Percentiles rank a stretch among this genome's conserved stretches.
Conservation (phyloP, 2,113 vertebrate genomes). For the Chaenogobius annularis region DNA sequence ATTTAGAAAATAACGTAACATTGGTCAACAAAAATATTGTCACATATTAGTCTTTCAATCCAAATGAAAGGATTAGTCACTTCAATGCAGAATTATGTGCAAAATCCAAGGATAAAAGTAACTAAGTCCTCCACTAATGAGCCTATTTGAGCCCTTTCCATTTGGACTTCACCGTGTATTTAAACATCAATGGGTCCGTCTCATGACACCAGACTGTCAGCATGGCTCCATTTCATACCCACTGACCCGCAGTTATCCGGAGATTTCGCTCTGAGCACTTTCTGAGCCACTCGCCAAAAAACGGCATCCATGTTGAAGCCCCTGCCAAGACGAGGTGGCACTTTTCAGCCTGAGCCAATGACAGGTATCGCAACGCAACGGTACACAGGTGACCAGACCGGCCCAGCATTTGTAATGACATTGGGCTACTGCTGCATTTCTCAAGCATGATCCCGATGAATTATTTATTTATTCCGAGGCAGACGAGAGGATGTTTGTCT, state of each 20-base stretch:
- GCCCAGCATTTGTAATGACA: neutral
- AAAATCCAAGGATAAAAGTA: neutral
- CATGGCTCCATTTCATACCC: conserved; percentile 14
- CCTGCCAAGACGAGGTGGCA: conserved; percentile 35
- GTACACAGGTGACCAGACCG: neutral
- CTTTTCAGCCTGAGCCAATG: conserved; percentile 42
- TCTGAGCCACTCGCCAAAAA: conserved; percentile 34
- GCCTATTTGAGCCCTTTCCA: conserved; percentile 7
- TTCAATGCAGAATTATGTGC: neutral
- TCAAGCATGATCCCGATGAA: conserved; percentile 10
- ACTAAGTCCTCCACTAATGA: conserved; percentile 1
- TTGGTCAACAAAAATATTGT: no score
- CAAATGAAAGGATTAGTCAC: neutral
- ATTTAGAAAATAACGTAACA: neutral
- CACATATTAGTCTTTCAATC: neutral
- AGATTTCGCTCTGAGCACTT: conserved; percentile 24
- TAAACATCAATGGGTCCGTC: neutral
- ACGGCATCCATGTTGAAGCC: conserved; percentile 8
- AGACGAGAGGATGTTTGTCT: conserved; percentile 12
- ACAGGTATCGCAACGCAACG: conserved; percentile 14
- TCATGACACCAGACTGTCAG: neutral
- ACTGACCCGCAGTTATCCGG: conserved; percentile 12
- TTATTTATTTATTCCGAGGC: conserved; percentile 28
- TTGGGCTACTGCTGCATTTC: conserved; percentile 12
- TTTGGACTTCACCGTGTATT: neutral